A percentile compares a stretch with the other conserved stretches of the same genome.
Conservation (phyloP, 2,113 vertebrate genomes). For the Chrysochloris asiatica region DNA sequence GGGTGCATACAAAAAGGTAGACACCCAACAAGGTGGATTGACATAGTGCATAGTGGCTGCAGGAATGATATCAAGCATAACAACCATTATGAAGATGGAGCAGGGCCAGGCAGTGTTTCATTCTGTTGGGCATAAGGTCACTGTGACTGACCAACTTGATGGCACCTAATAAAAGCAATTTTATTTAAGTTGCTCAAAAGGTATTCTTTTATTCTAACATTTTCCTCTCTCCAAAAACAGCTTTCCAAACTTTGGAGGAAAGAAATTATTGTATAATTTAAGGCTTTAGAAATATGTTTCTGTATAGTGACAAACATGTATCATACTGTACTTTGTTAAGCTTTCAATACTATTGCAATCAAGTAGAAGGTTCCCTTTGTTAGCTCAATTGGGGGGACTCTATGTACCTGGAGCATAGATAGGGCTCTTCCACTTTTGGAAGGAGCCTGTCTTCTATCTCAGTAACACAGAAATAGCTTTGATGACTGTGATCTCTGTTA, state of each 20-base stretch:
- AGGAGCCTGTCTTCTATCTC: not conserved
- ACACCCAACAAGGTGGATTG: too few relatives aligned
- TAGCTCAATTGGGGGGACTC: not conserved
- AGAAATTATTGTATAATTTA: not conserved
- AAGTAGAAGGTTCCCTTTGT: not conserved
- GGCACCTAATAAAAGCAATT: too few relatives aligned
- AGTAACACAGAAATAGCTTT: not conserved
- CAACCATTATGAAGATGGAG: too few relatives aligned
- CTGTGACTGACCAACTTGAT: too few relatives aligned
- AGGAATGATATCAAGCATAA: too few relatives aligned
- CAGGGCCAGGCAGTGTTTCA: too few relatives aligned
- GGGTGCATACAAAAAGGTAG: too few relatives aligned
- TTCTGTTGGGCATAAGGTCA: too few relatives aligned
- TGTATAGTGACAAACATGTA: not conserved
- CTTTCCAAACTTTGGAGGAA: not conserved
- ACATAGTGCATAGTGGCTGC: too few relatives aligned
- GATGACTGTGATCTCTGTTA: not conserved
- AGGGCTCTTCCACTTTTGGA: conserved; percentile 14
- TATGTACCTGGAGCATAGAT: not conserved
- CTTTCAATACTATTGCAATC: not conserved
- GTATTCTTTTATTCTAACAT: not conserved
- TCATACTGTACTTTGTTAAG: too few relatives aligned
- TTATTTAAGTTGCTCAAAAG: not conserved
- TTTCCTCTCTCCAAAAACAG: not conserved
- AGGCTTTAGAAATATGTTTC: not conserved